Conservation (phyloP, 2,113 vertebrate species). For the Cephalopholis sonnerati region DNA sequence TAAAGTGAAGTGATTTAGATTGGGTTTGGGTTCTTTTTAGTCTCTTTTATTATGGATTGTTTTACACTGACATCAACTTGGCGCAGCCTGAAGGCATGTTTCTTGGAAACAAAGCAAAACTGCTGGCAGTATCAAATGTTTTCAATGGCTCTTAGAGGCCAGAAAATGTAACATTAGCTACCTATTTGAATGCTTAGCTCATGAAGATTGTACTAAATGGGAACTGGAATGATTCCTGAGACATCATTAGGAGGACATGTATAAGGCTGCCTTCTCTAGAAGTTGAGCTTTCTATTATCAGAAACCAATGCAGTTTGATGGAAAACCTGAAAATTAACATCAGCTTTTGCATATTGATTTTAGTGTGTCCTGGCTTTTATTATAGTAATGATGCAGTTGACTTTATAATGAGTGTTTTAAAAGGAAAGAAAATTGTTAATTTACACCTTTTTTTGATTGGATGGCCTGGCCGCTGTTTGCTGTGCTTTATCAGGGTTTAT, state of each 20-base stretch:
- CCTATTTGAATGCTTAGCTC: conserved; percentile 74
- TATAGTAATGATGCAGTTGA: conserved; percentile 58
- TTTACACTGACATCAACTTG: conserved; percentile 81
- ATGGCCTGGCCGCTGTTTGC: conserved; percentile 67
- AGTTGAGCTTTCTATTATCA: conserved; percentile 49
- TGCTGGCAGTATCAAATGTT: conserved; percentile 73
- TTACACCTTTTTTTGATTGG: conserved; percentile 74
- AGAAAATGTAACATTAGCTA: conserved; percentile 75
- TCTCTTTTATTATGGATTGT: conserved; percentile 74
- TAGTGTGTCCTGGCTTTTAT: conserved; percentile 49
- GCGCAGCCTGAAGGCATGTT: conserved; percentile 62
- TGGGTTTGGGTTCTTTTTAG: conserved; percentile 52
- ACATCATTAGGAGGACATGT: conserved; percentile 50
- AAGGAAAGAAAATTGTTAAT: conserved; percentile 80
- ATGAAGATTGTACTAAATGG: conserved; percentile 72
- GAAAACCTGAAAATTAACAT: conserved; percentile 50
- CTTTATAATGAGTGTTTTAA: conserved; percentile 71
- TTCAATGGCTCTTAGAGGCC: conserved; percentile 75
- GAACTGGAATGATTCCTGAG: conserved; percentile 61
- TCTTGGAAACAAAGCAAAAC: conserved; percentile 70
- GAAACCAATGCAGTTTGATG: conserved; percentile 56
- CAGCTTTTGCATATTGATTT: conserved; percentile 68
- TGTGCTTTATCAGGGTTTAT: conserved; percentile 77
- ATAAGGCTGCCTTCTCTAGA: conserved; percentile 29
- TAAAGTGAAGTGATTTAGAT: conserved; percentile 72